These are phyloP conservation scores for Drosophila cardini DNA, from an alignment of 1,140 invertebrate species.

Conservation along the genomic window DNA sequence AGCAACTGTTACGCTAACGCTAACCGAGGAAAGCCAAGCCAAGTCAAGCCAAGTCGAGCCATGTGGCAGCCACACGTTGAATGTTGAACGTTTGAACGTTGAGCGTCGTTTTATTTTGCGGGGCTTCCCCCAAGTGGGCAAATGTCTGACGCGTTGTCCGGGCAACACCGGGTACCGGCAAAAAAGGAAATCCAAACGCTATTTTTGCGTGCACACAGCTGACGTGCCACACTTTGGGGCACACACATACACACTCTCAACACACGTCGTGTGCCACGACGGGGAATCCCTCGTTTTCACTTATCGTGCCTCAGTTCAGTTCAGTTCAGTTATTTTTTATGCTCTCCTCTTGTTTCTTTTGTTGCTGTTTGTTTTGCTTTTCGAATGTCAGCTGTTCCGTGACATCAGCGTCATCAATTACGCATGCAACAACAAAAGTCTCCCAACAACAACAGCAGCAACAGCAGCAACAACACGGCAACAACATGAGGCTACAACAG, in stretches of 20 bases:
- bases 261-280: background rate
- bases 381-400: slow-evolving; percentile 70
- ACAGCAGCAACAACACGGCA: background rate
- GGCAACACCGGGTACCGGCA: slow-evolving; percentile 45
- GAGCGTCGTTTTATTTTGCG: slow-evolving; percentile 28
- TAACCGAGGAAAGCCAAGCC: no score
- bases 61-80: slow-evolving; percentile 38
- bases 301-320: slow-evolving; percentile 4
- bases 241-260: no score
- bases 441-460: slow-evolving; percentile 23
- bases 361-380: slow-evolving; percentile 30
- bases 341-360: slow-evolving; percentile 23
- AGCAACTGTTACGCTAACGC: slow-evolving; percentile 29
- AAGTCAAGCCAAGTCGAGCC: slow-evolving; percentile 6
- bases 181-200: slow-evolving; percentile 42
- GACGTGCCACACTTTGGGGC: slow-evolving; percentile 13
- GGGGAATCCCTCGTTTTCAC: background rate
- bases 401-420: slow-evolving; percentile 69
- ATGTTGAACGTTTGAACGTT: slow-evolving; percentile 2
- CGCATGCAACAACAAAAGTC: slow-evolving; percentile 67
- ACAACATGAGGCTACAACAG: background rate
- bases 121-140: slow-evolving; percentile 54
- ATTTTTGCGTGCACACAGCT: slow-evolving; percentile 61
- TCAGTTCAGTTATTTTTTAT: slow-evolving; percentile 1
- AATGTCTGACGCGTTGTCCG: slow-evolving; percentile 52